Evolutionary conservation across 1,140 invertebrate species (phyloP).

Genomic region (Heliothis virescens): DNA sequence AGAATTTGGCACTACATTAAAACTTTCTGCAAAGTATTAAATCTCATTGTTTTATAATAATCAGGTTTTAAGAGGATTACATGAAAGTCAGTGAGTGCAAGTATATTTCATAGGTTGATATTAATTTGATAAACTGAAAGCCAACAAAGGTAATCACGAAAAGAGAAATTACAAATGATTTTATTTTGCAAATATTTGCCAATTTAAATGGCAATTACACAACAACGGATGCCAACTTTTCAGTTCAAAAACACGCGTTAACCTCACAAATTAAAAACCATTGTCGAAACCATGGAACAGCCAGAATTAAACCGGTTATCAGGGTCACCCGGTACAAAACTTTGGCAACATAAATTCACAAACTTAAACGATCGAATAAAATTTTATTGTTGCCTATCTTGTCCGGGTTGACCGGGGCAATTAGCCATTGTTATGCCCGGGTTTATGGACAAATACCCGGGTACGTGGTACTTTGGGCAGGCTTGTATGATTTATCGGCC

Average conservation of each 20-base stretch:
- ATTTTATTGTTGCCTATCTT: slow-evolving; percentile 60
- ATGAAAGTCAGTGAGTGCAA: too few relatives aligned
- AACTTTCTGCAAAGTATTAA: too few relatives aligned
- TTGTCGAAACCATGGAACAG: background rate
- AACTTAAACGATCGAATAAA: slow-evolving; percentile 60
- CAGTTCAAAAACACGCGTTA: slow-evolving; percentile 18
- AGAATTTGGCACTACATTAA: too few relatives aligned
- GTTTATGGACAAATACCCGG: slow-evolving; percentile 52
- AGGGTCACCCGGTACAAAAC: slow-evolving; percentile 45
- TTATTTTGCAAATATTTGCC: too few relatives aligned
- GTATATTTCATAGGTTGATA: too few relatives aligned
- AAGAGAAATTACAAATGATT: too few relatives aligned
- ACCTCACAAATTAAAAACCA: slow-evolving; percentile 26
- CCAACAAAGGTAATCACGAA: too few relatives aligned
- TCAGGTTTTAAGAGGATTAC: too few relatives aligned
- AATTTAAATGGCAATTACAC: background rate
- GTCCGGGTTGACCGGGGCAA: slow-evolving; percentile 57
- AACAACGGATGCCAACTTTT: slow-evolving; percentile 7
- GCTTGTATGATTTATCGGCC: slow-evolving; percentile 44
- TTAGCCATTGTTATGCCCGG: slow-evolving; percentile 59
- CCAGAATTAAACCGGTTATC: slow-evolving; percentile 40
- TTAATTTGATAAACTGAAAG: too few relatives aligned
- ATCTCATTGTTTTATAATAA: too few relatives aligned
- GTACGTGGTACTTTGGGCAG: slow-evolving; percentile 43
- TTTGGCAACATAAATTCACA: slow-evolving; percentile 54